Base-by-base conservation (phyloP, 2,797 vertebrate species). In the Danio jaintianensis region DNA sequence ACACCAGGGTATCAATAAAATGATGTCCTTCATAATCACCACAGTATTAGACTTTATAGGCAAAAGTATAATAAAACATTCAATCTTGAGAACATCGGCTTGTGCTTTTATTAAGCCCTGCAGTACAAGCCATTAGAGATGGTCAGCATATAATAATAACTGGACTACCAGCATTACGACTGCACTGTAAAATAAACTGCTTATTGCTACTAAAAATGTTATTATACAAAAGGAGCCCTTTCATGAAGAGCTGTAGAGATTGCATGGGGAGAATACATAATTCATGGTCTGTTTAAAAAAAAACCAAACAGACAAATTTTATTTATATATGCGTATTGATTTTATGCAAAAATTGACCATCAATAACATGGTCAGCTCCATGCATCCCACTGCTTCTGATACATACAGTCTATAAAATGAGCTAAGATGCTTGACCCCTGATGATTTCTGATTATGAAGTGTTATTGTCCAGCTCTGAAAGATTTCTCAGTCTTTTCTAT, bases 381-480 rank as follows among this genome's bases (percentile, higher is more conserved):
- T 20, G 50, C 18, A 20, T n/a, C 40, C 40, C 13, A 10, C 38
- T 7, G 13, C 42, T 76, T 43, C n/a, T 43, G n/a, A 22, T 38
- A 18, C 67, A 29, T 56, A 13, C 2, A 56, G 50, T 4, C 7
- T 9, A 36, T 20, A 77, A 45, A 73, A 85, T 64, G 50, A 83
- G 53, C 42, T 81, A 22, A 85, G 53, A 55, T 72, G 20, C 29
- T 83, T 42, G 10, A 68, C 52, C 70, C 62, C 18, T 83, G 84
- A 88, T 90, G 80, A 85, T 82, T 85, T 91, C 85, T 90, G 88
- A 91, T 91, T 91, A 89, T 85, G 85, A 87, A 87, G 82, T 68
- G 59, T 79, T 84, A 86, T 85, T 83, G 74, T 82, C 72, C 71
- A 85, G 59, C 45, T 18, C 72, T 71, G 70, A 79, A 78, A 70